Evolutionary conservation across 2,888 invertebrate genomes (phyloP).

Genomic region (Cephus pygmeus): DNA sequence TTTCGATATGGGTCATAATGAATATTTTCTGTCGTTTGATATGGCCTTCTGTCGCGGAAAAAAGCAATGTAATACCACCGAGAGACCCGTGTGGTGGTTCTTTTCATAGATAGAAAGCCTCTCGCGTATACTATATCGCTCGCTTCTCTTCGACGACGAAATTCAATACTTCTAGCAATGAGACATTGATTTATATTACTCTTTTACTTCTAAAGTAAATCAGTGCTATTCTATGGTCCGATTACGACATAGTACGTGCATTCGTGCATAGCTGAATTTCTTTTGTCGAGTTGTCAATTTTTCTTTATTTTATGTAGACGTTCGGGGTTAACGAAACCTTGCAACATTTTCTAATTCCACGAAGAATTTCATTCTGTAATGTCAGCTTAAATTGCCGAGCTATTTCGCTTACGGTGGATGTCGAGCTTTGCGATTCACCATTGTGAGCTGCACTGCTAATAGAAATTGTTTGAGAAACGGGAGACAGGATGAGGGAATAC

Average conservation of each 20-base stretch:
- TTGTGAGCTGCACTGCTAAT: slow-evolving; percentile 14
- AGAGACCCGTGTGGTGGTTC: not conserved
- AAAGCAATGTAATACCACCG: not conserved
- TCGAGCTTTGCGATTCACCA: not conserved
- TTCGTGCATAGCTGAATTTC: not conserved
- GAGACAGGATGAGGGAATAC: slow-evolving; percentile 52
- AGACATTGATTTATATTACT: not conserved
- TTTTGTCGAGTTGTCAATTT: not conserved
- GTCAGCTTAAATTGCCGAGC: slow-evolving; percentile 37
- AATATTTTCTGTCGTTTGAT: not conserved
- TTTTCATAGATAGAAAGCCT: not conserved
- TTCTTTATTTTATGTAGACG: not conserved
- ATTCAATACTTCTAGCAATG: not conserved
- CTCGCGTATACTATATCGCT: not conserved
- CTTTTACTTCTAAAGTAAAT: not conserved
- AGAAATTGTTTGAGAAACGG: slow-evolving; percentile 42
- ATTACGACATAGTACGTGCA: not conserved
- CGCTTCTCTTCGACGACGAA: not conserved
- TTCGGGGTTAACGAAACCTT: slow-evolving; percentile 3
- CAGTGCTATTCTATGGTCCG: not conserved
- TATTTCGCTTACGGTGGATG: slow-evolving; percentile 36
- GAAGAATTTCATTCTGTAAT: slow-evolving; percentile 27
- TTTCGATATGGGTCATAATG: not conserved
- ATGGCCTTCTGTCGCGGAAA: not conserved
- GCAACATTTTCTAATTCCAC: slow-evolving; percentile 17